Conservation (phyloP, 2,888 invertebrate genomes). For the Hartigia nigra region DNA sequence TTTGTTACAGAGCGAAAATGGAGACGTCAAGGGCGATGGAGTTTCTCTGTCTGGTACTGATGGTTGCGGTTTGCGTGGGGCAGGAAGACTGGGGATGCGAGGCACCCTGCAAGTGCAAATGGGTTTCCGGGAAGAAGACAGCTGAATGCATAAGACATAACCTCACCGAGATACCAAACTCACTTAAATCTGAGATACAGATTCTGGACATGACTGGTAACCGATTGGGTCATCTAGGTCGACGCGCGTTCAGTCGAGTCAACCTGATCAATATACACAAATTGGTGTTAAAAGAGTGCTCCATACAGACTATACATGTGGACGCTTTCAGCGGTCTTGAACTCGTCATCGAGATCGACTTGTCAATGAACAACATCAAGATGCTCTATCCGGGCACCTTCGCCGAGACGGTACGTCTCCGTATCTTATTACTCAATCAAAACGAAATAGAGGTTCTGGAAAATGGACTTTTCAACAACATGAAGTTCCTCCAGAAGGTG, state of each 20-base stretch:
- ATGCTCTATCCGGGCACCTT: slow-evolving; percentile 78
- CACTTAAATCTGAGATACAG: slow-evolving; percentile 75
- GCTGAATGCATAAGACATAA: slow-evolving; percentile 81
- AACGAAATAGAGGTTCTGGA: slow-evolving; percentile 81
- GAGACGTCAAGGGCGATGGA: slow-evolving; percentile 41
- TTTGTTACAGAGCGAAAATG: slow-evolving; percentile 34
- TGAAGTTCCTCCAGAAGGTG: slow-evolving; percentile 80
- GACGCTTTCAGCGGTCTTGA: slow-evolving; percentile 81
- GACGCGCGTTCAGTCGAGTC: slow-evolving; percentile 76
- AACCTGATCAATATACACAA: slow-evolving; percentile 85
- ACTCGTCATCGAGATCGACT: slow-evolving; percentile 84
- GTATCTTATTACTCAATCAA: slow-evolving; percentile 79
- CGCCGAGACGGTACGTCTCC: slow-evolving; percentile 75
- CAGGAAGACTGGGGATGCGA: slow-evolving; percentile 72
- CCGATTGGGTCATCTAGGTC: slow-evolving; percentile 72
- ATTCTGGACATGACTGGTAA: slow-evolving; percentile 79
- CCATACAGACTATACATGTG: slow-evolving; percentile 77
- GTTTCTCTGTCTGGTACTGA: slow-evolving; percentile 48
- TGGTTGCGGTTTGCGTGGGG: slow-evolving; percentile 63
- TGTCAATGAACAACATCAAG: slow-evolving; percentile 79
- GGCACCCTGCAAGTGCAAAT: slow-evolving; percentile 81
- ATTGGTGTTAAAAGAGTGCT: slow-evolving; percentile 79
- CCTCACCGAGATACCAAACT: slow-evolving; percentile 77
- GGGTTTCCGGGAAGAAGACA: slow-evolving; percentile 86
- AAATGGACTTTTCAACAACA: slow-evolving; percentile 80